These are phyloP conservation scores for Aphaenogaster ashmeadi DNA, from an alignment of 1,140 invertebrate species.

Conservation along the genomic window DNA sequence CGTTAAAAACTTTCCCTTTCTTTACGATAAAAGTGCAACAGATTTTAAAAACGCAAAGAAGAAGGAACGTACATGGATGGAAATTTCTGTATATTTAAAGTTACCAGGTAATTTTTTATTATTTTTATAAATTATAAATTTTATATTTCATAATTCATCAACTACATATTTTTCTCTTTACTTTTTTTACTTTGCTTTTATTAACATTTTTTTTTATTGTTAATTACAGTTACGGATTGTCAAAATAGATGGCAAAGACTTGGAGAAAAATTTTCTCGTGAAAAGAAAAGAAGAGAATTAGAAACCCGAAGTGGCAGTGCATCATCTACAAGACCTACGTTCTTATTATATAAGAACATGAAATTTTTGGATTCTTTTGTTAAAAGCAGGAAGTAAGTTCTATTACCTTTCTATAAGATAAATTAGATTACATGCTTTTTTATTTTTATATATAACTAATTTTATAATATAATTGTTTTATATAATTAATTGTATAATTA, in stretches of 20 bases:
- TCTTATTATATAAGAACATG: background rate
- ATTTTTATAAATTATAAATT: background rate
- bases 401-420: background rate
- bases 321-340: background rate
- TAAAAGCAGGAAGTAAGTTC: background rate
- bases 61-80: background rate
- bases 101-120: background rate
- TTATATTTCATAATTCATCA: too few species aligned
- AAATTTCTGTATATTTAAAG: background rate
- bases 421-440: background rate
- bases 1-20: background rate
- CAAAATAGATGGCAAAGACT: conserved; percentile 10
- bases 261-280: conserved; percentile 6
- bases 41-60: background rate
- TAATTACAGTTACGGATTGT: background rate
- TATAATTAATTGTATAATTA: background rate
- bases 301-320: background rate
- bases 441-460: background rate
- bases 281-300: conserved; percentile 7
- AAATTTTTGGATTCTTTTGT: conserved; percentile 10
- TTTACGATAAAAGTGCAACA: background rate
- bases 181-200: background rate
- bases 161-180: background rate
- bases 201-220: background rate
- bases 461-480: too few species aligned